Conservation (phyloP, 1,140 invertebrate genomes). For the Lasioglossum albipes region DNA sequence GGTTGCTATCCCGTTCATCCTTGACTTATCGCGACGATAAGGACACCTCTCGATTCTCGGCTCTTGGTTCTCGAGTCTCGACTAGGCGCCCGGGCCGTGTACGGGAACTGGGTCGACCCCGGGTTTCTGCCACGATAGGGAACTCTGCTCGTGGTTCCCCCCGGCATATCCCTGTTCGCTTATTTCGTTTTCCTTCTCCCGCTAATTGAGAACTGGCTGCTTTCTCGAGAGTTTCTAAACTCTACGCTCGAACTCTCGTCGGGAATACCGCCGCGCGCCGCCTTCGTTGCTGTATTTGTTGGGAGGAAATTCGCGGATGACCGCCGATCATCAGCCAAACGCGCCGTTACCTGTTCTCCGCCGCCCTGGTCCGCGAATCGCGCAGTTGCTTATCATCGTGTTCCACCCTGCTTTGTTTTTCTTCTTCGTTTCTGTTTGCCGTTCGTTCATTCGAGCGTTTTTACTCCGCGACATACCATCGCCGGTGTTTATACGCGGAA, state of each 20-base stretch:
- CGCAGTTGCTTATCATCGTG: neutral
- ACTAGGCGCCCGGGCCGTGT: neutral
- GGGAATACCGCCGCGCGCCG: neutral
- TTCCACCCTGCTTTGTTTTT: neutral
- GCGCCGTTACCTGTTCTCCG: neutral
- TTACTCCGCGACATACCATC: neutral
- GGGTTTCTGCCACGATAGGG: constrained; percentile 1
- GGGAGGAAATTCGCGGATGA: constrained; percentile 12
- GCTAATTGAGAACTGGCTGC: constrained; percentile 28
- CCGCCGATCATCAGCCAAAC: neutral
- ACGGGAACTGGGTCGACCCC: constrained; percentile 17
- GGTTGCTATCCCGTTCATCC: constrained; percentile 14
- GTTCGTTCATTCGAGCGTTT: neutral
- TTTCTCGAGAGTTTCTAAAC: constrained; percentile 7
- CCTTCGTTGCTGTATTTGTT: neutral
- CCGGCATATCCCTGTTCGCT: neutral
- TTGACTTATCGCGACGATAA: constrained; percentile 35
- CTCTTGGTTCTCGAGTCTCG: too few species aligned
- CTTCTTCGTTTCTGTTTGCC: neutral
- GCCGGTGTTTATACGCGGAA: neutral
- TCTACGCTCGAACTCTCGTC: neutral
- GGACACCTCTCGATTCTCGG: neutral
- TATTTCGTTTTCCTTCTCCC: neutral
- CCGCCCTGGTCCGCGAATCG: too few species aligned
- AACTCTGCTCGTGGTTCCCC: neutral